Evolutionary conservation across 2,888 invertebrate genomes (phyloP).

Genomic region (Germaria angustata): DNA sequence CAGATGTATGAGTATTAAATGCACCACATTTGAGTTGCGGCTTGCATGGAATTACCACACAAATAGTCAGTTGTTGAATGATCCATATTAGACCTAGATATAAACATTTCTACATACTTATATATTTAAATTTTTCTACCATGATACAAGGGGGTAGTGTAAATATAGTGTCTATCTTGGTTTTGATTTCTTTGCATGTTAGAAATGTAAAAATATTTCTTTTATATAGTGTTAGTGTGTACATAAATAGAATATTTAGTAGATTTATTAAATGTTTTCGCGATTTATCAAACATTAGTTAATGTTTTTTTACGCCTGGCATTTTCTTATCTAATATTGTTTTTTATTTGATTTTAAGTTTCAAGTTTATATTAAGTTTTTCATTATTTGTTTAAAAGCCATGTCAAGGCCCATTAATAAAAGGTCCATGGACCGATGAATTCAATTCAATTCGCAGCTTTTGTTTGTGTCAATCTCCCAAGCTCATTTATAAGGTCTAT

Average conservation of each 20-base stretch:
- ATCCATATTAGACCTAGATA: not conserved
- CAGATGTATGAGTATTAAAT: not conserved
- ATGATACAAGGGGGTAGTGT: constrained; percentile 13
- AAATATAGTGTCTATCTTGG: constrained; percentile 28
- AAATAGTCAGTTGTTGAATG: not conserved
- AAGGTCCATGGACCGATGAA: too few relatives aligned
- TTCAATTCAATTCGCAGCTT: too few relatives aligned
- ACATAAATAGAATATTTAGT: not conserved
- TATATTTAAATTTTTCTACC: constrained; percentile 7
- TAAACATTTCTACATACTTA: not conserved
- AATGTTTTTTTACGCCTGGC: not conserved
- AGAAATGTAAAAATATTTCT: not conserved
- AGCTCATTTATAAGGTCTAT: too few relatives aligned
- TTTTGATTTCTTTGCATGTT: constrained; percentile 37
- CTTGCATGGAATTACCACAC: constrained; percentile 21
- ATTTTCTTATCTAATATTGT: not conserved
- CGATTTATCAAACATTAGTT: not conserved
- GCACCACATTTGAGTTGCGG: constrained; percentile 8
- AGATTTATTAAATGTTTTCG: not conserved
- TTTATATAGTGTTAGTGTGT: not conserved
- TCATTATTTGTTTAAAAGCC: not conserved
- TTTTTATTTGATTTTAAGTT: not conserved
- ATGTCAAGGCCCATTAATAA: too few relatives aligned
- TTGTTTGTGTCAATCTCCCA: too few relatives aligned
- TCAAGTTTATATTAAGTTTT: not conserved